phyloP scores from a whole-genome alignment of 1,140 invertebrate genomes.

The Atta colombica region DNA sequence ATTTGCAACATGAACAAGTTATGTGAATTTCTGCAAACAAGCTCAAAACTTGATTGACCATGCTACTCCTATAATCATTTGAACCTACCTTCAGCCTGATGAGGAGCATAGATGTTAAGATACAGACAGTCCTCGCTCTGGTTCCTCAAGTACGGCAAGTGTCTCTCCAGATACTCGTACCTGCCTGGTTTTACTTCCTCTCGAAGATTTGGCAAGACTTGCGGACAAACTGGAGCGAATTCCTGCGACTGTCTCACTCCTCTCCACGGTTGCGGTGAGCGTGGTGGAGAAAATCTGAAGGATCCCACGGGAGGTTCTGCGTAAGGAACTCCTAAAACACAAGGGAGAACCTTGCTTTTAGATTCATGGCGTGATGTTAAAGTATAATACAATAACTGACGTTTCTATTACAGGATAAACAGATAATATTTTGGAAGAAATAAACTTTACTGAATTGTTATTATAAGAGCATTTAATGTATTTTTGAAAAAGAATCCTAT shows the following conservation, averaged over 20 bases:
- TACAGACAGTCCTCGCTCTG: constrained; percentile 97
- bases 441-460: background rate
- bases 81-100: constrained; percentile 88
- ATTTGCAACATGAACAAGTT: no score
- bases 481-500: background rate
- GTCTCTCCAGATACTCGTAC: constrained; percentile 89
- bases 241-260: constrained; percentile 90
- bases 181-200: constrained; percentile 89
- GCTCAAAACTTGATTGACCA: no score
- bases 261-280: constrained; percentile 90
- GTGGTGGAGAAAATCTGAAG: constrained; percentile 95
- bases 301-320: constrained; percentile 95
- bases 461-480: background rate
- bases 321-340: constrained; percentile 92
- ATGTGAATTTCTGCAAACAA: no score
- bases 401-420: background rate
- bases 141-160: constrained; percentile 91
- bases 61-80: background rate
- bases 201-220: constrained; percentile 89
- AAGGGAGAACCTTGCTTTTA: background rate
- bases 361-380: background rate
- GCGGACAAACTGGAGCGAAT: constrained; percentile 95
- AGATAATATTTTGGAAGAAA: background rate
- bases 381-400: background rate
- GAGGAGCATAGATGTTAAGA: constrained; percentile 97